Percentiles rank a stretch among this genome's conserved stretches.
Conservation (phyloP, 2,113 vertebrate genomes). For the Laterallus jamaicensis region DNA sequence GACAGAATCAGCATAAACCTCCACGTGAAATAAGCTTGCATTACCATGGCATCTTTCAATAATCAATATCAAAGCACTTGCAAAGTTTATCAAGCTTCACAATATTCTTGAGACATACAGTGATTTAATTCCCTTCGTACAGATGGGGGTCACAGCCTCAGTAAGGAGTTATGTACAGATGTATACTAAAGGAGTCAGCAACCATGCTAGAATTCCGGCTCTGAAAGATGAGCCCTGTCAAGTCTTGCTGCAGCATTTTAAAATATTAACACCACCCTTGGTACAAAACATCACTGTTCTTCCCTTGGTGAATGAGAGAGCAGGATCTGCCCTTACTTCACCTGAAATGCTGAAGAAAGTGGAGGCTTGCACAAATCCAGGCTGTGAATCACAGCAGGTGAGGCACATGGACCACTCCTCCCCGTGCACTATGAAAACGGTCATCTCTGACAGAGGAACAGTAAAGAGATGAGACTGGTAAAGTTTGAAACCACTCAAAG, state of each 20-base stretch:
- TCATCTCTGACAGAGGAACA: not conserved
- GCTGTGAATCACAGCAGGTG: not conserved
- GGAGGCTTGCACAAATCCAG: not conserved
- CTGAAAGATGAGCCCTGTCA: constrained; percentile 42
- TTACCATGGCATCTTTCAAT: not conserved
- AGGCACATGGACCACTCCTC: not conserved
- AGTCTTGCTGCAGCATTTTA: constrained; percentile 8
- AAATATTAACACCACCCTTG: not conserved
- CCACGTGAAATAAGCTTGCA: not conserved
- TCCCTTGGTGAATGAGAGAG: not conserved
- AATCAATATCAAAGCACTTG: constrained; percentile 4
- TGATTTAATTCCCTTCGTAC: constrained; percentile 19
- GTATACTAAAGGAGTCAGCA: not conserved
- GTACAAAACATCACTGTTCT: not conserved
- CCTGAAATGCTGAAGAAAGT: not conserved
- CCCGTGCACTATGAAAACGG: not conserved
- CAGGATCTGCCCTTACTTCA: not conserved
- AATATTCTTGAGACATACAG: not conserved
- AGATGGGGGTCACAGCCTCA: not conserved
- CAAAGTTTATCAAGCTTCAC: constrained; percentile 38
- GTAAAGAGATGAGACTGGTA: not conserved
- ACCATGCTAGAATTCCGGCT: not conserved
- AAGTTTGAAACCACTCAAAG: not conserved
- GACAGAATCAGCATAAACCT: not conserved
- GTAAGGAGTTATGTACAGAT: not conserved